These are phyloP conservation scores for Drusus annulatus DNA, from an alignment of 1,140 invertebrate species.

Conservation along the genomic window DNA sequence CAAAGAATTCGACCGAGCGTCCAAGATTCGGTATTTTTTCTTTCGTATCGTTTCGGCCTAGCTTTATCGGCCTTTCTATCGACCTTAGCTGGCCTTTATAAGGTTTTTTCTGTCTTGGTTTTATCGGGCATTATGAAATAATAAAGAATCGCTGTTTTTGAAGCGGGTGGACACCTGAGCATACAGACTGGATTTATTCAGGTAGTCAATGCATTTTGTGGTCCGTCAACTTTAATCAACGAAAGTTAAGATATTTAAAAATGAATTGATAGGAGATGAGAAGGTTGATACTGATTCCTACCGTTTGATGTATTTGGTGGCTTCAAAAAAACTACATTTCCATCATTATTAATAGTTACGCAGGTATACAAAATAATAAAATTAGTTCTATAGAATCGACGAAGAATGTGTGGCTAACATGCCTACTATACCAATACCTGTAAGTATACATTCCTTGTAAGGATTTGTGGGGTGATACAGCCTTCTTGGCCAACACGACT, in stretches of 20 bases:
- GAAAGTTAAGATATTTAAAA: neutral
- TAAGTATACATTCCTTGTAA: too few relatives aligned
- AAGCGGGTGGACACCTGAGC: conserved; percentile 7
- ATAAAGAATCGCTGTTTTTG: neutral
- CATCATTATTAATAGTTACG: too few relatives aligned
- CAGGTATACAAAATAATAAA: too few relatives aligned
- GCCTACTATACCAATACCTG: too few relatives aligned
- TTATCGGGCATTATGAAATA: conserved; percentile 11
- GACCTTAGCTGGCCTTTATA: too few relatives aligned
- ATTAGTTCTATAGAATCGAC: too few relatives aligned
- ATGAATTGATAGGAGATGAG: neutral
- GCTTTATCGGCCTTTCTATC: neutral
- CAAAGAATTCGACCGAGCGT: conserved; percentile 11
- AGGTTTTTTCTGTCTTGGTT: neutral
- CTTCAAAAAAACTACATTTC: too few relatives aligned
- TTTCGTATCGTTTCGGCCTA: neutral
- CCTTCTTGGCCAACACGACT: neutral
- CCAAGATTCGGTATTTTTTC: conserved; percentile 18
- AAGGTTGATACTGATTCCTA: neutral
- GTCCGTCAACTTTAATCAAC: conserved; percentile 23
- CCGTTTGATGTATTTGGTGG: too few relatives aligned
- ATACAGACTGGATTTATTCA: conserved; percentile 11
- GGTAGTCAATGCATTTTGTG: conserved; percentile 4
- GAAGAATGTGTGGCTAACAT: too few relatives aligned
- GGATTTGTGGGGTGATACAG: too few relatives aligned